Evolutionary conservation across 2,113 vertebrate species (phyloP).

Genomic region (Microtus ochrogaster): DNA sequence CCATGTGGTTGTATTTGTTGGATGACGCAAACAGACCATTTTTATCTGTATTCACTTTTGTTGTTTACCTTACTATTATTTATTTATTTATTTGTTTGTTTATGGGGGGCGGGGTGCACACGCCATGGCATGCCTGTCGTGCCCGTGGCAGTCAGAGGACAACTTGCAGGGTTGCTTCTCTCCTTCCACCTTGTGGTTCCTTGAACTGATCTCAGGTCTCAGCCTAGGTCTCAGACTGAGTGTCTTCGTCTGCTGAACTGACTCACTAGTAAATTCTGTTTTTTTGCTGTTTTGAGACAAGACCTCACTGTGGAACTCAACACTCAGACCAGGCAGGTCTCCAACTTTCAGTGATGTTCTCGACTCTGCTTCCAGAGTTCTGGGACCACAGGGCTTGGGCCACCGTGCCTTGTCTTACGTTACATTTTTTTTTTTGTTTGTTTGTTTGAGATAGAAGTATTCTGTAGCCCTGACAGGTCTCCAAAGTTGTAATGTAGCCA

Average conservation of each 20-base stretch:
- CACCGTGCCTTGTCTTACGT: too few species aligned
- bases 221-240: background rate
- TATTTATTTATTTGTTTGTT: background rate
- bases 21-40: background rate
- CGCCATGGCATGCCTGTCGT: background rate
- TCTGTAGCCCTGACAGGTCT: too few species aligned
- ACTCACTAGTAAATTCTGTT: background rate
- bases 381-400: background rate
- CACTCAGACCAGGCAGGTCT: background rate
- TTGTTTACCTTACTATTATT: background rate
- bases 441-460: background rate
- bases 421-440: too few species aligned
- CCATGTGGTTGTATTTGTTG: background rate
- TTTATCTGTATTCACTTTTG: background rate
- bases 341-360: background rate
- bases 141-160: background rate
- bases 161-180: too few species aligned
- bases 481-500: background rate
- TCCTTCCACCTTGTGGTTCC: background rate
- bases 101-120: too few species aligned
- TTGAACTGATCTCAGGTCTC: background rate
- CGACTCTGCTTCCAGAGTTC: background rate
- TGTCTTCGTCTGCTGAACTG: background rate
- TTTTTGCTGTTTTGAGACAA: background rate
- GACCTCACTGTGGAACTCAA: background rate